These are phyloP conservation scores for Virgularia gustaviana DNA, from an alignment of 92 coral and sea anemone species.

Conservation along the genomic window DNA sequence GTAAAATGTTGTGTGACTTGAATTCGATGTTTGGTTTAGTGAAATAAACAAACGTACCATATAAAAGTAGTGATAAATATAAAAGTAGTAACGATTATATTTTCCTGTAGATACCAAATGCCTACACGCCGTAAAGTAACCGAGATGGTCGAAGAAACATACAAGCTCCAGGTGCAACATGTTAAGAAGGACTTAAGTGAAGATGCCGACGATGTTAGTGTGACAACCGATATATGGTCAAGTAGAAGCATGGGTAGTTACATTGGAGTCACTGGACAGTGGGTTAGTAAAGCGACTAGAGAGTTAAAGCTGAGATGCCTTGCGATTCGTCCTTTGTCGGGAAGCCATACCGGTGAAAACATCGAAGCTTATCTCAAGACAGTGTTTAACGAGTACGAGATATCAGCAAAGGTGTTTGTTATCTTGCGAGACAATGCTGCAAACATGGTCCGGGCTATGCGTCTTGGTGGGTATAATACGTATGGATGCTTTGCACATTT, in stretches of 20 bases:
- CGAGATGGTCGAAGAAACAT: constrained; percentile 1
- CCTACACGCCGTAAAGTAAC: constrained; percentile 22
- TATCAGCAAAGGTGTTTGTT: constrained; percentile 8
- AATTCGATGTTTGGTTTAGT: background rate
- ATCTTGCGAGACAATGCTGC: constrained; percentile 1
- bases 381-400: background rate
- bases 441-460: constrained; percentile 1
- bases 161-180: background rate
- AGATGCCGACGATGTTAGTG: constrained; percentile 22
- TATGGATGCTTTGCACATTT: background rate
- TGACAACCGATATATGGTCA: constrained; percentile 23
- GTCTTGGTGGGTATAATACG: background rate
- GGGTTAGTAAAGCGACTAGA: constrained; percentile 1
- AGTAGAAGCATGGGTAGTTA: constrained; percentile 24
- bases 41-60: background rate
- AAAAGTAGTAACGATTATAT: background rate
- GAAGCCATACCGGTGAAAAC: constrained; percentile 17
- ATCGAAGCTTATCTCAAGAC: background rate
- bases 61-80: background rate
- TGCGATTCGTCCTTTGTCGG: constrained; percentile 7
- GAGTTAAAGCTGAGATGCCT: constrained; percentile 8
- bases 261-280: constrained; percentile 8
- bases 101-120: constrained; percentile 8
- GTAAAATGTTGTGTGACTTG: background rate
- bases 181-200: constrained; percentile 4